Evolutionary conservation across 2,888 invertebrate species (phyloP), one percentile per base, ranked within the genome.

Genomic region (Lordiphosa andalusiaca): DNA sequence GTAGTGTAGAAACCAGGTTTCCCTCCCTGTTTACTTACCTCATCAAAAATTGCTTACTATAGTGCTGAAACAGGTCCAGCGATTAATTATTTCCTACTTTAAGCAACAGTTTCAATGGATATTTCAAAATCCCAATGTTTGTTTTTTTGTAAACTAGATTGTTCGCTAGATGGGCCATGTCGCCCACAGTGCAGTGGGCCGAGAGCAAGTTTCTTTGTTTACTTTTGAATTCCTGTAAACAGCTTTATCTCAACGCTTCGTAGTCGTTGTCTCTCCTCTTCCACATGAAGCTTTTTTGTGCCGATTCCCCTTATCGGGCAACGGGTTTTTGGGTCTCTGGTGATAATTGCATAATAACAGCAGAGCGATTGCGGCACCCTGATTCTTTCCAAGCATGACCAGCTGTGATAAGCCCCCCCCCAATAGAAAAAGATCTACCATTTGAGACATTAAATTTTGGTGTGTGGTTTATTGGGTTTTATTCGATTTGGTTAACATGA

Each of bases 211-310:
- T 61, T 56, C 53, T 54, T 59, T 58, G 76, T 65, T 62, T 68
- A 78, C 47, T 59, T 74, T 71, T 66, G 46, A 57, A 71, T 84
- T 71, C 69, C 73, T 72, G 88, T 87, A 86, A 87, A 87, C 88
- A 86, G 81, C 82, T 72, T 86, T 86, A 86, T 86, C 86, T 74
- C 70, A 50, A 37, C 35, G 41, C 38, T 7, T 42, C 51, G 23
- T 59, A 39, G 47, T 30, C 19, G 49, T 40, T 52, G 56, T 53
- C 36, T 58, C 56, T 67, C 83, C 68, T 75, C 85, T 84, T 73
- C 83, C 80, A 73, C 66, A 66, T 63, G 49, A 38, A 58, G 71
- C 65, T 21, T 62, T 30, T 46, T 62, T 16, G 44, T 57, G 49
- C 52, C 55, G 77, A 73, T 56, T 68, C 59, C 42, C 46, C 69